phyloP scores from a whole-genome alignment of 2,888 invertebrate genomes.

The Anagyrus pseudococci region DNA sequence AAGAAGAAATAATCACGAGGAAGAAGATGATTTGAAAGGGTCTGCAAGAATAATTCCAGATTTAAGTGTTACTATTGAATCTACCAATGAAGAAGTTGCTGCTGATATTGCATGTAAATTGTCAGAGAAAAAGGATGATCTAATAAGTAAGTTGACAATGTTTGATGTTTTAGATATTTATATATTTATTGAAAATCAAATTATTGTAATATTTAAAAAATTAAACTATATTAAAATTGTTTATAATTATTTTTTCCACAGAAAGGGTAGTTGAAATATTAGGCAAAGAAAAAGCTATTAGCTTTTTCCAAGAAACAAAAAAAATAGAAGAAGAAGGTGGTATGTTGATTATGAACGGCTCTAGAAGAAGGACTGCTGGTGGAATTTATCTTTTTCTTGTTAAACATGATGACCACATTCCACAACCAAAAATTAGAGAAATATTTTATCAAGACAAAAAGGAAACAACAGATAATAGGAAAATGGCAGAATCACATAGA shows the following conservation, averaged over 20 bases:
- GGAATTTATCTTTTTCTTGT: slow-evolving; percentile 85
- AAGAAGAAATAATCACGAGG: slow-evolving; percentile 49
- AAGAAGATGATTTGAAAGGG: slow-evolving; percentile 65
- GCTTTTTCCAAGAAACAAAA: slow-evolving; percentile 81
- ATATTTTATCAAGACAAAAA: slow-evolving; percentile 75
- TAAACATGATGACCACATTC: slow-evolving; percentile 73
- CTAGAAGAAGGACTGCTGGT: slow-evolving; percentile 83
- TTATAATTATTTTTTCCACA: slow-evolving; percentile 59
- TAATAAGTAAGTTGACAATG: slow-evolving; percentile 69
- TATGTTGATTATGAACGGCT: slow-evolving; percentile 84
- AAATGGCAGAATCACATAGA: slow-evolving; percentile 65
- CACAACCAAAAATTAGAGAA: slow-evolving; percentile 70
- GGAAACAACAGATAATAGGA: slow-evolving; percentile 67
- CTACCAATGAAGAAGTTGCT: slow-evolving; percentile 69
- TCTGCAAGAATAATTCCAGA: slow-evolving; percentile 68
- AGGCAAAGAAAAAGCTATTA: slow-evolving; percentile 77
- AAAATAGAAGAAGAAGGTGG: slow-evolving; percentile 83
- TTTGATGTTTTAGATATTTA: too few relatives aligned
- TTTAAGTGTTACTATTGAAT: slow-evolving; percentile 64
- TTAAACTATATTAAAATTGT: background rate
- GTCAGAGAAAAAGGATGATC: slow-evolving; percentile 75
- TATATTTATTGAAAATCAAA: background rate
- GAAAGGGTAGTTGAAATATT: slow-evolving; percentile 74
- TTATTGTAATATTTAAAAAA: slow-evolving; percentile 4
- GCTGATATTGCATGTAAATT: slow-evolving; percentile 77